Evolutionary conservation across 2,797 vertebrate genomes (phyloP).

Genomic region (Acropternis orthonyx): DNA sequence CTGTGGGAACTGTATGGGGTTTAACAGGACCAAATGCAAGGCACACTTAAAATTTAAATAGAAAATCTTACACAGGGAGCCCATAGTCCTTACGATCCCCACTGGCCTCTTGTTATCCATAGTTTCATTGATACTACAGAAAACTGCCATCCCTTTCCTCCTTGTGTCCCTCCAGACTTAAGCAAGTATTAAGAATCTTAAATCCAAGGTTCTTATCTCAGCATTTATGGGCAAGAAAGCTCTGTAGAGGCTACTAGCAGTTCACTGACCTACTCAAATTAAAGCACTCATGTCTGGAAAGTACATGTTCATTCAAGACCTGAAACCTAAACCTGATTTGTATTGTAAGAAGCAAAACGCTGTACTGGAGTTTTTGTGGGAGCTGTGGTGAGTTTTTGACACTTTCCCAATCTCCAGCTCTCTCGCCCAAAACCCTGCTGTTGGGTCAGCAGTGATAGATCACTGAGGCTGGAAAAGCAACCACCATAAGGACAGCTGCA

Average conservation of each 20-base stretch:
- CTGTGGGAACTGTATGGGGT: accelerated
- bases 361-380: not conserved
- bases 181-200: not conserved
- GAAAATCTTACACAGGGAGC: not conserved
- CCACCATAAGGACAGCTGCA: not conserved
- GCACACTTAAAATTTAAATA: not conserved
- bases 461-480: not conserved
- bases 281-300: not conserved
- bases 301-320: not conserved
- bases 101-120: accelerated
- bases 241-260: not conserved
- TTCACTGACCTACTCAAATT: not conserved
- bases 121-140: not conserved
- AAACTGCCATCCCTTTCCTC: not conserved
- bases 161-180: not conserved
- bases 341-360: not conserved
- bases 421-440: not conserved
- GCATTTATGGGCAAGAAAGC: not conserved
- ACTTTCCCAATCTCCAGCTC: not conserved
- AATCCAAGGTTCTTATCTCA: not conserved
- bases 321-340: not conserved
- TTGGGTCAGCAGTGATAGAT: not conserved
- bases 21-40: not conserved
- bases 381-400: not conserved
- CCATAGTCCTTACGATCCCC: not conserved